phyloP scores from a whole-genome alignment of 2,113 vertebrate species.

The Hippocampus comes region DNA sequence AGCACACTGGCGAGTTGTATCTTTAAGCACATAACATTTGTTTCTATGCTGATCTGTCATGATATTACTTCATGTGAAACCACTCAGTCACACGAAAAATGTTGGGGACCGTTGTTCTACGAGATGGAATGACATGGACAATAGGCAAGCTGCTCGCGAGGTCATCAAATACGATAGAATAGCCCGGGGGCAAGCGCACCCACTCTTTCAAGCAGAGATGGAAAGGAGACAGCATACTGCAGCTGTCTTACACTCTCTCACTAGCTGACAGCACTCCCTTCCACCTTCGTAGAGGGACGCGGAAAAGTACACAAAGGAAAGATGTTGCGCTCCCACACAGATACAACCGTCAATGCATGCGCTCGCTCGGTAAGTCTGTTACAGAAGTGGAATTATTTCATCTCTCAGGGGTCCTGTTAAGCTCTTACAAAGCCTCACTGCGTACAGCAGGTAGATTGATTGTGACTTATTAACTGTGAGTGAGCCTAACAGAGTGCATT shows the following conservation, averaged over 20 bases:
- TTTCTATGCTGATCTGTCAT: slow-evolving; percentile 6
- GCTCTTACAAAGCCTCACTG: slow-evolving; percentile 67
- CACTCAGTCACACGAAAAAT: slow-evolving; percentile 8
- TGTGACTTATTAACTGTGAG: slow-evolving; percentile 75
- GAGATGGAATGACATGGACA: slow-evolving; percentile 24
- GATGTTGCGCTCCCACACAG: slow-evolving; percentile 55
- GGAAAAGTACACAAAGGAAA: slow-evolving; percentile 56
- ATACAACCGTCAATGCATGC: slow-evolving; percentile 55
- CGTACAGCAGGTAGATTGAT: slow-evolving; percentile 74
- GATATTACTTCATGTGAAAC: slow-evolving; percentile 8
- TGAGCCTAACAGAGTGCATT: slow-evolving; percentile 72
- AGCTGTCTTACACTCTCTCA: slow-evolving; percentile 31
- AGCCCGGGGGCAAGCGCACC: slow-evolving; percentile 42
- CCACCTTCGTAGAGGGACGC: slow-evolving; percentile 43
- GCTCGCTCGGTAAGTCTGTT: slow-evolving; percentile 60
- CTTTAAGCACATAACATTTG: not conserved
- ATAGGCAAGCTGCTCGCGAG: slow-evolving; percentile 47
- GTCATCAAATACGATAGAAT: slow-evolving; percentile 57
- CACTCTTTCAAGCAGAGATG: slow-evolving; percentile 47
- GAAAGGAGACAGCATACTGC: slow-evolving; percentile 44
- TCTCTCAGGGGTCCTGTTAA: slow-evolving; percentile 71
- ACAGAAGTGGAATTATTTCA: slow-evolving; percentile 70
- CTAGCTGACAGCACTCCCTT: slow-evolving; percentile 50
- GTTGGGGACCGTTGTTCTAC: not conserved
- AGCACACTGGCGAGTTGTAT: not conserved